Base-by-base conservation (phyloP, 2,113 vertebrate genomes). In the Myotis davidii region DNA sequence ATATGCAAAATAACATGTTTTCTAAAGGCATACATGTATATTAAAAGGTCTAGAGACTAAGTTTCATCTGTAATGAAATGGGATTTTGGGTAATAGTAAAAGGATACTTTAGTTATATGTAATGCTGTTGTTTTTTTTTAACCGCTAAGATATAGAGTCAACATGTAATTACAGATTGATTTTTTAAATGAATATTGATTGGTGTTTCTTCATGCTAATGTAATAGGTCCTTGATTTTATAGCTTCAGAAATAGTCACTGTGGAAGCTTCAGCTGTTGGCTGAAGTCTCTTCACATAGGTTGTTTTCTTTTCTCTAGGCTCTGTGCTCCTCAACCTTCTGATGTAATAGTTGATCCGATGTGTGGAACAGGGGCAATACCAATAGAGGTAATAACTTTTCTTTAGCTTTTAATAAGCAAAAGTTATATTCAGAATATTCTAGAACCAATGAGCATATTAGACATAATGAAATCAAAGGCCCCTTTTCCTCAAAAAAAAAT, bases 291-390 rank as follows among this genome's bases (percentile, higher is more conserved):
- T 93, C 94, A 87, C 85, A 69, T 6, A 61, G 0, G 37, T 6
- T 95, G 5, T 94, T 88, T 89, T 97, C 52, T 96, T 85, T 97
- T 93, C 69, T 79, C 34, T 96, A 99, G 99, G 91, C 98, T 99
- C 95, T 99, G 99, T 97, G 99, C 99, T 97, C 99, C 99, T 78
- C 99, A 99, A 90, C 97, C 98, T 2, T 99, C 99, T 0, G 99
- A 99, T 90, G 97, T 99, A 90, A 99, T 99, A 89, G 97, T 99
- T 61, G 99, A 99, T 98, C 99, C 99, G 23, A 99, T 99, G 99
- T 99, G 99, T 97, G 99, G 99, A 70, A 99, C 99, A 17, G 99
- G 99, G 96, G 99, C 99, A 0, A 99, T 99, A 98, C 99, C 99
- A 39, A 98, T 99, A 96, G 99, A 99, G 99, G 99, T 99, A 98